Conservation (phyloP, 2,113 vertebrate species). For the Pterophyllum scalare region DNA sequence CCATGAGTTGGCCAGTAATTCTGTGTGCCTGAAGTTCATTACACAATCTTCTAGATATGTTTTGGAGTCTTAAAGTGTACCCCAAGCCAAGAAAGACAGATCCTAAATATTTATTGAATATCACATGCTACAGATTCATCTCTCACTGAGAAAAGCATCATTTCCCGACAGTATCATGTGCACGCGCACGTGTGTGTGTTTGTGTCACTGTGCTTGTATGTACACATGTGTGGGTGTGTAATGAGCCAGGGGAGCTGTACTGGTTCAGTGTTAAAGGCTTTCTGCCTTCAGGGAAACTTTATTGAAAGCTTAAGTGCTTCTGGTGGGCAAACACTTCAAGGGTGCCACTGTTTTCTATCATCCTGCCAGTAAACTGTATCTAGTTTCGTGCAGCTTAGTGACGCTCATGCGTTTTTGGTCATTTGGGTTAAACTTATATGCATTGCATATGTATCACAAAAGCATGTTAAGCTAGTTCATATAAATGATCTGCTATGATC, state of each 20-base stretch:
- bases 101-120: not conserved
- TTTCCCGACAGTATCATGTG: slow-evolving; percentile 6
- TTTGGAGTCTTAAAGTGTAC: no score
- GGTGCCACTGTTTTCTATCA: slow-evolving; percentile 51
- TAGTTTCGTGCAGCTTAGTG: not conserved
- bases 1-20: not conserved
- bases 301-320: slow-evolving; percentile 78
- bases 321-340: slow-evolving; percentile 56
- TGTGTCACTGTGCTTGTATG: not conserved
- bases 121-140: not conserved
- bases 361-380: slow-evolving; percentile 31
- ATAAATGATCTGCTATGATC: not conserved
- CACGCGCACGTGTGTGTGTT: not conserved
- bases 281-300: slow-evolving; percentile 66
- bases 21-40: not conserved
- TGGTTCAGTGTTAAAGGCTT: slow-evolving; percentile 65
- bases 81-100: not conserved
- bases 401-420: not conserved
- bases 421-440: not conserved
- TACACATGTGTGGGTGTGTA: not conserved
- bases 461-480: not conserved
- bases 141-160: not conserved
- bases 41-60: no score
- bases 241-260: slow-evolving; percentile 54
- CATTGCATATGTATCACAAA: not conserved